Evolutionary conservation across 2,888 invertebrate genomes (phyloP), one percentile per base, ranked within the genome.

Genomic region (Aromia moschata): DNA sequence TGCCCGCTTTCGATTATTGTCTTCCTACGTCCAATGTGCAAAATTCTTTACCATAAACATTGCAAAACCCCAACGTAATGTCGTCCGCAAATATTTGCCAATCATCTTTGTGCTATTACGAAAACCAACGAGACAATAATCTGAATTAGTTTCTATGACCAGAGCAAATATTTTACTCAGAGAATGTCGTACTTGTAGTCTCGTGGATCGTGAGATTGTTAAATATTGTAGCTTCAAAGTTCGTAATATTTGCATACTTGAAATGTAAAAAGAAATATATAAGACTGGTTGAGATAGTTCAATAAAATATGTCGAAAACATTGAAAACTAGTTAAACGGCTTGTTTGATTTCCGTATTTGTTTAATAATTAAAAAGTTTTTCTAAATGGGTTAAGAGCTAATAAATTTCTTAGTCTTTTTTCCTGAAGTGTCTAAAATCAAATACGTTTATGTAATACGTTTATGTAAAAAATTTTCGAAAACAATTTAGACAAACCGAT

Each of bases 201-300:
- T 67, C 41, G 25, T 38, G 63, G 43, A 58, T 64, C 67, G 70
- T 70, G 70, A 66, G 70, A 70, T 68, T 58, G 60, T 67, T 65
- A 70, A 70, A 70, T 66, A 70, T 66, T 66, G 66, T 65, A 65
- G n/a, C 56, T 62, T 3, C n/a, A 11, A 33, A 33, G 33, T 7
- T 33, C 33, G n/a, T 33, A 11, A 7, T 33, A 33, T 33, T 33
- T 33, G n/a, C 25, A n/a, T n/a, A n/a, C n/a, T n/a, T n/a, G n/a
- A n/a, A n/a, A n/a, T n/a, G n/a, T n/a, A n/a, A n/a, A n/a, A n/a
- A n/a, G n/a, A n/a, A n/a, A n/a, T n/a, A n/a, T n/a, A n/a, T n/a
- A n/a, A n/a, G n/a, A n/a, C n/a, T n/a, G n/a, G n/a, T n/a, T n/a
- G n/a, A n/a, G n/a, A n/a, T n/a, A n/a, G n/a, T n/a, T n/a, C n/a